Conservation (phyloP, 2,797 vertebrate genomes). For the Rallus crepitans region DNA sequence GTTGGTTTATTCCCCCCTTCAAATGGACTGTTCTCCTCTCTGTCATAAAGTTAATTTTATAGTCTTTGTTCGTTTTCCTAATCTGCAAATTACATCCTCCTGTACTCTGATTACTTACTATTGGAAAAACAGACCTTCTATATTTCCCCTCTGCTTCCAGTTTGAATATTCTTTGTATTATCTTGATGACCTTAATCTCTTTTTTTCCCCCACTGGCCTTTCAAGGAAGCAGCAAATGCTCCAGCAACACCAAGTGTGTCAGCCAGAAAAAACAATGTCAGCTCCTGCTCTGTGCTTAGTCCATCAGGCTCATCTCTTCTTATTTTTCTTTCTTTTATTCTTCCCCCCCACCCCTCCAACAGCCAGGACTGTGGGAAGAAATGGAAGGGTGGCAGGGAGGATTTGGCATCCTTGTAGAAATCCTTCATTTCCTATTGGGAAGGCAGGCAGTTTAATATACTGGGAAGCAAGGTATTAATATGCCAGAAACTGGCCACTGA, state of each 20-base stretch:
- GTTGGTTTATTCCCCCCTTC: constrained; percentile 73
- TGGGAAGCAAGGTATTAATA: constrained; percentile 37
- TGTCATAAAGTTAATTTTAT: constrained; percentile 84
- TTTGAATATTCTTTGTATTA: constrained; percentile 80
- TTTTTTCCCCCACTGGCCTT: constrained; percentile 45
- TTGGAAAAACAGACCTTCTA: constrained; percentile 78
- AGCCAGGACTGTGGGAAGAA: constrained; percentile 54
- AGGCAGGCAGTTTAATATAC: constrained; percentile 36
- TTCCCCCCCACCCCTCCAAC: background rate
- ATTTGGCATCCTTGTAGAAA: constrained; percentile 54
- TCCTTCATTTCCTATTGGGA: constrained; percentile 61
- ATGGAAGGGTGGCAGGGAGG: background rate
- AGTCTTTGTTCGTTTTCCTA: constrained; percentile 83
- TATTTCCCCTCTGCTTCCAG: constrained; percentile 74
- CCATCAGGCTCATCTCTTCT: background rate
- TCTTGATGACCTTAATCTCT: constrained; percentile 82
- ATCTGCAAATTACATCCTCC: constrained; percentile 84
- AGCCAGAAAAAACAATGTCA: constrained; percentile 38
- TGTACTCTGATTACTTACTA: constrained; percentile 79
- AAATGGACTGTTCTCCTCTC: constrained; percentile 74
- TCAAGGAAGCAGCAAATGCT: constrained; percentile 55
- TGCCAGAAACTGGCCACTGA: background rate
- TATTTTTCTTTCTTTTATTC: background rate
- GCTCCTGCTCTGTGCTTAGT: background rate
- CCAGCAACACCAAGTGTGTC: constrained; percentile 22